phyloP scores from a whole-genome alignment of 37 sponge, comb jelly and placozoan species.

The Cladorhizidae sp. region DNA sequence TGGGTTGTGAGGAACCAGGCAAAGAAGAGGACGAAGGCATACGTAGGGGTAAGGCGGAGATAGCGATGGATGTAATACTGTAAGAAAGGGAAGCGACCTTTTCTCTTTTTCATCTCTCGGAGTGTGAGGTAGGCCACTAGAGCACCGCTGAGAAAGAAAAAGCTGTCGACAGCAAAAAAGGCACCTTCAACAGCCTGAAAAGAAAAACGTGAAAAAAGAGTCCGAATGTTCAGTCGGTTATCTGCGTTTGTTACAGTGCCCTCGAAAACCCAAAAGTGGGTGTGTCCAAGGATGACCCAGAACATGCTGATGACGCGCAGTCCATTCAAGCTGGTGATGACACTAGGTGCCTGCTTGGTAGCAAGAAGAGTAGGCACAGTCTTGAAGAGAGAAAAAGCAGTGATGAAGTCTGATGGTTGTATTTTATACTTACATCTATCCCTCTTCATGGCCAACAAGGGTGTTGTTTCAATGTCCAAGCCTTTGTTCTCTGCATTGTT shows the following conservation, averaged over 20 bases:
- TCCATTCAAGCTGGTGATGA: slow-evolving; percentile 77
- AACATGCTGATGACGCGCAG: slow-evolving; percentile 85
- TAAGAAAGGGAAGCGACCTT: slow-evolving; percentile 64
- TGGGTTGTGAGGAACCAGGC: slow-evolving; percentile 45
- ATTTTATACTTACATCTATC: background rate
- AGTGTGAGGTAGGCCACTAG: slow-evolving; percentile 75
- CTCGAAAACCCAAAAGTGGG: slow-evolving; percentile 13
- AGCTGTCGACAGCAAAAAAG: slow-evolving; percentile 78
- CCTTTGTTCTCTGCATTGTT: background rate
- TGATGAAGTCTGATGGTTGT: slow-evolving; percentile 6
- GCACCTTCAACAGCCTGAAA: slow-evolving; percentile 60
- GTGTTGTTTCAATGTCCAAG: background rate
- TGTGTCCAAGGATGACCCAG: slow-evolving; percentile 86
- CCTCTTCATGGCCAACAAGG: background rate
- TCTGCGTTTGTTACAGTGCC: background rate
- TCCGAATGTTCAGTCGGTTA: slow-evolving; percentile 1
- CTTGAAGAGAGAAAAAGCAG: slow-evolving; percentile 76
- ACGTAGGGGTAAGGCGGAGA: slow-evolving; percentile 79
- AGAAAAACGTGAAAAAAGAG: slow-evolving; percentile 25
- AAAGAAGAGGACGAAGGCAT: slow-evolving; percentile 72
- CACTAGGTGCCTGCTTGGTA: slow-evolving; percentile 62
- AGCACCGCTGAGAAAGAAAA: slow-evolving; percentile 85
- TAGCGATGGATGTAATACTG: slow-evolving; percentile 79
- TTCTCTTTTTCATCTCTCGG: slow-evolving; percentile 52
- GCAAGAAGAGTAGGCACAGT: slow-evolving; percentile 53